A percentile compares a stretch with the other conserved stretches of the same genome.
These are phyloP conservation scores for Phocides pigmalion DNA, from an alignment of 1,140 invertebrate species.

Conservation along the genomic window DNA sequence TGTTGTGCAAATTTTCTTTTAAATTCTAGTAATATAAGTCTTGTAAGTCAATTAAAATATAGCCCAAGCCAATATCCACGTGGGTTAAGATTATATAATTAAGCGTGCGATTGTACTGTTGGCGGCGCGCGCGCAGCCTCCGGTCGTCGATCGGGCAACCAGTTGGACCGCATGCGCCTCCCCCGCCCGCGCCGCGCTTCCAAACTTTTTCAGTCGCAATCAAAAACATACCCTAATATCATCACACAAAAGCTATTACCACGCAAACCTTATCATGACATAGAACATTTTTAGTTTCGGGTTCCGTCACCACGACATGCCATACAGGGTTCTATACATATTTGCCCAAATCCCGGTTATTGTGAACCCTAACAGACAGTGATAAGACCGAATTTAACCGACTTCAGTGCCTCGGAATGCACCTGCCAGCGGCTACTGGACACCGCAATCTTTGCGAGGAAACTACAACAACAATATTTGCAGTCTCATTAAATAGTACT, in stretches of 20 bases:
- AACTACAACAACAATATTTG: slow-evolving; percentile 62
- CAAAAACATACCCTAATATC: slow-evolving; percentile 43
- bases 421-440: slow-evolving; percentile 67
- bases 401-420: slow-evolving; percentile 50
- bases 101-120: slow-evolving; percentile 60
- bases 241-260: not conserved
- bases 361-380: slow-evolving; percentile 50
- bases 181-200: slow-evolving; percentile 56
- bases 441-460: slow-evolving; percentile 51
- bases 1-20: not conserved
- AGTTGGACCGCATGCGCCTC: slow-evolving; percentile 71
- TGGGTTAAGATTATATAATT: slow-evolving; percentile 56
- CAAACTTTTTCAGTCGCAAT: slow-evolving; percentile 52
- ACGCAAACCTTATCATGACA: not conserved
- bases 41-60: not conserved
- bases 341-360: slow-evolving; percentile 51
- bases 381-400: slow-evolving; percentile 50
- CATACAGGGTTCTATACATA: slow-evolving; percentile 71
- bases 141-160: slow-evolving; percentile 81
- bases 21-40: not conserved
- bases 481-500: slow-evolving; percentile 55
- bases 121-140: slow-evolving; percentile 75
- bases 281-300: not conserved
- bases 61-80: slow-evolving; percentile 50
- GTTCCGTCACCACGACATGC: slow-evolving; percentile 47